Evolutionary conservation across 2,113 vertebrate species (phyloP).

Genomic region (Antigone vipio): DNA sequence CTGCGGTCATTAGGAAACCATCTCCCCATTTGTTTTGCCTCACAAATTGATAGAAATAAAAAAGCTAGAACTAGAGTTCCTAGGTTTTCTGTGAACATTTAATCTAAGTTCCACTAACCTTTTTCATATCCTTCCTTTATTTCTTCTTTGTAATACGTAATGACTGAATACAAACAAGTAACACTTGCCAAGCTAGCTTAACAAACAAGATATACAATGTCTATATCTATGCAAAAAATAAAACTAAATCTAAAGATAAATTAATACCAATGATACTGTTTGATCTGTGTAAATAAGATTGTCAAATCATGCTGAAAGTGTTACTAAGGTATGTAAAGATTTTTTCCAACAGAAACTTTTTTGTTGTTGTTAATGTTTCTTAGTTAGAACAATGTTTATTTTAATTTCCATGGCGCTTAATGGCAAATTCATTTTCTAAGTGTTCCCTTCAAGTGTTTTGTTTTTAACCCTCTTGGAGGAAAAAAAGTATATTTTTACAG

Average conservation of each 20-base stretch:
- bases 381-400: conserved; percentile 36
- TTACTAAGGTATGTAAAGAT: conserved; percentile 8
- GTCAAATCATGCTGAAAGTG: neutral
- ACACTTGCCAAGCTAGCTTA: neutral
- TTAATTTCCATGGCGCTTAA: conserved; percentile 45
- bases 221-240: neutral
- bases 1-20: neutral
- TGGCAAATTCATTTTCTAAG: conserved; percentile 17
- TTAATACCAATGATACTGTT: neutral
- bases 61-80: neutral
- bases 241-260: neutral
- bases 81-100: neutral
- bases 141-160: neutral
- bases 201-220: neutral
- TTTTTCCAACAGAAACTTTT: conserved; percentile 31
- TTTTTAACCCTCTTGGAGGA: neutral
- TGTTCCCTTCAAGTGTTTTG: neutral
- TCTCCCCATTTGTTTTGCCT: neutral
- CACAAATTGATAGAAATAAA: neutral
- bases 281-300: neutral
- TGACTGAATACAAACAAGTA: neutral
- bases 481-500: neutral
- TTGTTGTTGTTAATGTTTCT: conserved; percentile 17
- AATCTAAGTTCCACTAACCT: neutral
- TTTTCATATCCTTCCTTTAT: neutral